Evolutionary conservation across 1,140 invertebrate genomes (phyloP), one percentile per base, ranked within the genome.

Genomic region (Chymomyza costata): DNA sequence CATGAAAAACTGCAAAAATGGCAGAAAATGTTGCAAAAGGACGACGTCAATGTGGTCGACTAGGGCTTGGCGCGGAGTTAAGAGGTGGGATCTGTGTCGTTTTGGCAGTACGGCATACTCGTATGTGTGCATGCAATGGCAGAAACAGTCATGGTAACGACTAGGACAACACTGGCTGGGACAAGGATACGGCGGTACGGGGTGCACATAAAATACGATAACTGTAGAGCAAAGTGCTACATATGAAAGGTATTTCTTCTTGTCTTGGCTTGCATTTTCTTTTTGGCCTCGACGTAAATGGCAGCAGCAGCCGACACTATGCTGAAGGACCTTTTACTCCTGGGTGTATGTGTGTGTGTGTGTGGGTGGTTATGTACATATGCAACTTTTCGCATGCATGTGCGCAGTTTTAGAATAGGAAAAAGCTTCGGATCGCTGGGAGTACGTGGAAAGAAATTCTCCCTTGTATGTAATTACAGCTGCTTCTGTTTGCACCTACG

Each of bases 1-100:
- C 73, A 78, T 78, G 73, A 81, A 81, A 80, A 80, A 80, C 73
- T 81, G 73, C 74, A 81, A 52, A 80, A 80, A 80, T 81, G 66
- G 71, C 73, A 76, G 71, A 78, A 76, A 76, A 76, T 78, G 71
- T 78, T 81, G 74, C 74, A 81, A 71, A 63, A 35, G 13, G 25
- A 59, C 57, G 69, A 70, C 64, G 58, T 68, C 46, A 25, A 52
- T 54, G 55, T 50, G 45, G 39, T 18, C 8, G 5, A 19, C 7
- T 28, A 6, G 25, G 25, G 25, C 10, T 28, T 28, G 10, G 25
- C n/a, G n/a, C n/a, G n/a, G n/a, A n/a, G n/a, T n/a, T n/a, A n/a
- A n/a, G n/a, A n/a, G n/a, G n/a, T n/a, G n/a, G n/a, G n/a, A n/a
- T n/a, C n/a, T n/a, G n/a, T n/a, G n/a, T n/a, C n/a, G n/a, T 3